Conservation (phyloP, 2,888 invertebrate genomes). For the Aphodius sticticus region DNA sequence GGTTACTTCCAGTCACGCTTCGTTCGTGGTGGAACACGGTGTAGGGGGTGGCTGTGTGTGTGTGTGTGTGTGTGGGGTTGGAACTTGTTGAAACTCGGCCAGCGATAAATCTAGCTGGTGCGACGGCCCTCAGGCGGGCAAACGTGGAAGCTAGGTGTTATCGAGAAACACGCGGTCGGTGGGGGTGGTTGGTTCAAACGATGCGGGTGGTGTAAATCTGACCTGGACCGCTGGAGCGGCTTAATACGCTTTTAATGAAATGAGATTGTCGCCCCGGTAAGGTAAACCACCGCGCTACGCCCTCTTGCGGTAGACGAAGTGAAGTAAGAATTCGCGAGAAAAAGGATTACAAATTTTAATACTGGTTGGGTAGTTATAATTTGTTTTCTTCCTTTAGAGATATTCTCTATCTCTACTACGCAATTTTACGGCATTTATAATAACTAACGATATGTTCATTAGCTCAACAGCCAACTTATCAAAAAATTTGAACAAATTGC, state of each 20-base stretch:
- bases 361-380: too few relatives aligned
- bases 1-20: background rate
- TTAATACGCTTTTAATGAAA: conserved; percentile 41
- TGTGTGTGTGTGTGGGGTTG: background rate
- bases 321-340: background rate
- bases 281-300: background rate
- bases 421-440: too few relatives aligned
- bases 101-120: conserved; percentile 18
- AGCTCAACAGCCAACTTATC: too few relatives aligned
- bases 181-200: background rate
- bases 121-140: background rate
- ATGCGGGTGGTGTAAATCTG: conserved; percentile 35
- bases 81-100: conserved; percentile 18
- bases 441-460: too few relatives aligned
- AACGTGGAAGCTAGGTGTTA: background rate
- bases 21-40: background rate
- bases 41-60: background rate
- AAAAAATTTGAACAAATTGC: too few relatives aligned
- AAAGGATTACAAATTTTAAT: too few relatives aligned
- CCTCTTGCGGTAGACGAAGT: background rate
- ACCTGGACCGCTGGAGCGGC: conserved; percentile 33
- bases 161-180: background rate
- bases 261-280: conserved; percentile 33
- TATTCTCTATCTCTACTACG: too few relatives aligned
- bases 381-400: too few relatives aligned